These are phyloP conservation scores for Zaprionus lineosus DNA, from an alignment of 2,888 invertebrate species.

Conservation along the genomic window DNA sequence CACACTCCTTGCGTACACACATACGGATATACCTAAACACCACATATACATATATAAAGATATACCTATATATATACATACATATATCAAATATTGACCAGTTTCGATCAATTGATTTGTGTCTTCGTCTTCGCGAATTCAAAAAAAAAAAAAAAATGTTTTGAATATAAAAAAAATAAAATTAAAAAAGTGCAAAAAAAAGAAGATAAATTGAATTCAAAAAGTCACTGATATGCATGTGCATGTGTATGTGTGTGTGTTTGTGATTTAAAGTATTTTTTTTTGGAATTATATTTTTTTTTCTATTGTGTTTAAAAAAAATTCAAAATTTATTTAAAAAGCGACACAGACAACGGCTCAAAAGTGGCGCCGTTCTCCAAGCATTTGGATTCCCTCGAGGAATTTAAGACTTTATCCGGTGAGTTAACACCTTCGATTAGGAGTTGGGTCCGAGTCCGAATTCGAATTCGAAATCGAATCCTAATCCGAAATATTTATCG, in stretches of 20 bases:
- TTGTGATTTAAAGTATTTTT: neutral
- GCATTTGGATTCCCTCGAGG: constrained; percentile 81
- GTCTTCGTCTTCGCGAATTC: too few species aligned
- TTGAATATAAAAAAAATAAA: too few species aligned
- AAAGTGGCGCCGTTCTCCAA: constrained; percentile 81
- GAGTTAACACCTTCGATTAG: constrained; percentile 46
- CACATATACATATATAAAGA: neutral
- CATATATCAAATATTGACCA: too few species aligned
- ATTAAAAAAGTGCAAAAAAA: too few species aligned
- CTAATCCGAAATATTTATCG: too few species aligned
- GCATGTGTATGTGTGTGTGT: constrained; percentile 7
- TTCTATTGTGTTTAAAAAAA: constrained; percentile 16
- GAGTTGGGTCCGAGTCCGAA: neutral
- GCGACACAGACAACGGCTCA: constrained; percentile 70
- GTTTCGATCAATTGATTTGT: too few species aligned
- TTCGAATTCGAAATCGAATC: too few species aligned
- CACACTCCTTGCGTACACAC: too few species aligned
- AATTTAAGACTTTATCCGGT: constrained; percentile 78
- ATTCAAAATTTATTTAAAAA: constrained; percentile 74
- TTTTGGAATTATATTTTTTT: constrained; percentile 2
- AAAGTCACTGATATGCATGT: too few species aligned
- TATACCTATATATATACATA: too few species aligned
- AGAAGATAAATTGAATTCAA: too few species aligned
- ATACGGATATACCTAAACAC: neutral
- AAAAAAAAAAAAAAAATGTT: too few species aligned